phyloP scores from a whole-genome alignment of 2,888 invertebrate species.

The Marronus borbonicus region DNA sequence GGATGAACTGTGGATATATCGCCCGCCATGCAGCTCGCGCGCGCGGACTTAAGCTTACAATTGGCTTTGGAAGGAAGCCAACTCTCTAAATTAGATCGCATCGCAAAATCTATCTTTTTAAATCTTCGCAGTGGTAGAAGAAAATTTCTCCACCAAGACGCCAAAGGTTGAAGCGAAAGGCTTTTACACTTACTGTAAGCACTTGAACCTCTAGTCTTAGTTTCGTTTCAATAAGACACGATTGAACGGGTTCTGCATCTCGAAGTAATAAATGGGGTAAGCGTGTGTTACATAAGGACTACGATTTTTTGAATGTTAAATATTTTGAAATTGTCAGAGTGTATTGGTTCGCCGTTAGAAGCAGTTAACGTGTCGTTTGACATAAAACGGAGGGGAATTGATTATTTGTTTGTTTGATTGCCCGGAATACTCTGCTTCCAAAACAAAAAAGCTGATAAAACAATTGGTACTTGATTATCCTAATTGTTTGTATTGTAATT shows the following conservation, averaged over 20 bases:
- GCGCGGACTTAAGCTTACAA: constrained; percentile 11
- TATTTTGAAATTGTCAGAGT: no score
- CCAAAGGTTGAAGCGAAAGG: not conserved
- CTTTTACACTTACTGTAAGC: constrained; percentile 5
- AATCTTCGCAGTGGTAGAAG: not conserved
- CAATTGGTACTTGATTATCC: no score
- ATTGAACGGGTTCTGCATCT: not conserved
- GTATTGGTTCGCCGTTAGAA: no score
- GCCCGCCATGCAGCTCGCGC: not conserved
- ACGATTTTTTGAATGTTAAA: no score
- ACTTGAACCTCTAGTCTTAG: not conserved
- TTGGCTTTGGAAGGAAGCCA: constrained; percentile 42
- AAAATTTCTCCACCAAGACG: no score
- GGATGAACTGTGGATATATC: not conserved
- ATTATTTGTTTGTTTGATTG: no score
- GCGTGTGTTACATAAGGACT: no score
- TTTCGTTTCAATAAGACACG: not conserved
- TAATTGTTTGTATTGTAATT: no score
- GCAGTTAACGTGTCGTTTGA: no score
- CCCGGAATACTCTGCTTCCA: no score
- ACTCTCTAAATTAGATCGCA: constrained; percentile 43
- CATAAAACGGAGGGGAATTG: no score
- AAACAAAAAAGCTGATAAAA: no score
- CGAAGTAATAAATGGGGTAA: not conserved
- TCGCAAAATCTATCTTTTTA: constrained; percentile 34